Evolutionary conservation across 2,888 invertebrate species (phyloP).

Genomic region (Creontiades dilutus): DNA sequence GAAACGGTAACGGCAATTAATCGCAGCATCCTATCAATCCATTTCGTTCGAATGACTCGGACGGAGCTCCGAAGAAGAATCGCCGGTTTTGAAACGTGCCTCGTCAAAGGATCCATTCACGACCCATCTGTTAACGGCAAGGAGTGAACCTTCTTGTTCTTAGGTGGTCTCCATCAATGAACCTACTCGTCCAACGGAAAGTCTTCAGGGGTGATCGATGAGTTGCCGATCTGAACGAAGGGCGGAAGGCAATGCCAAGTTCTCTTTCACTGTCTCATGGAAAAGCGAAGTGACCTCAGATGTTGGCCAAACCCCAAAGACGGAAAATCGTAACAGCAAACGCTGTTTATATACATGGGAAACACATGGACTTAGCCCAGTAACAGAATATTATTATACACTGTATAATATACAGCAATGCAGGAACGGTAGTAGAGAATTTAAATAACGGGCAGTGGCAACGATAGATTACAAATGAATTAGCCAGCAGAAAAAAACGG

Average conservation of each 20-base stretch:
- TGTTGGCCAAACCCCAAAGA: no score
- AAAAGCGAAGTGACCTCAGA: no score
- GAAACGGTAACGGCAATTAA: background rate
- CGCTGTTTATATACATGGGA: no score
- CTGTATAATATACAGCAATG: no score
- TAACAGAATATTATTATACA: no score
- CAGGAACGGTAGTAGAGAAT: no score
- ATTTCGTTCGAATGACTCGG: background rate
- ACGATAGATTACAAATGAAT: no score
- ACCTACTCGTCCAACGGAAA: background rate
- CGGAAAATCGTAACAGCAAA: no score
- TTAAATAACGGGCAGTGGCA: no score
- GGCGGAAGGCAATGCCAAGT: background rate
- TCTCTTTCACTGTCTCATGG: background rate
- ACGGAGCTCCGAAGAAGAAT: background rate
- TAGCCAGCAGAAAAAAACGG: no score
- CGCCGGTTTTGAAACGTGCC: background rate
- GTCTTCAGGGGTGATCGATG: background rate
- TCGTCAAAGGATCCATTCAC: background rate
- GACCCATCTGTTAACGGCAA: background rate
- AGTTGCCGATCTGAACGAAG: background rate
- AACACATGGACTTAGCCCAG: no score
- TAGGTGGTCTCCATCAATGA: slow-evolving; percentile 26
- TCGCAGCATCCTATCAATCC: background rate
- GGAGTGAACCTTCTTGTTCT: slow-evolving; percentile 6